Evolutionary conservation across 2,797 vertebrate genomes (phyloP).

Genomic region (Oreortyx pictus): DNA sequence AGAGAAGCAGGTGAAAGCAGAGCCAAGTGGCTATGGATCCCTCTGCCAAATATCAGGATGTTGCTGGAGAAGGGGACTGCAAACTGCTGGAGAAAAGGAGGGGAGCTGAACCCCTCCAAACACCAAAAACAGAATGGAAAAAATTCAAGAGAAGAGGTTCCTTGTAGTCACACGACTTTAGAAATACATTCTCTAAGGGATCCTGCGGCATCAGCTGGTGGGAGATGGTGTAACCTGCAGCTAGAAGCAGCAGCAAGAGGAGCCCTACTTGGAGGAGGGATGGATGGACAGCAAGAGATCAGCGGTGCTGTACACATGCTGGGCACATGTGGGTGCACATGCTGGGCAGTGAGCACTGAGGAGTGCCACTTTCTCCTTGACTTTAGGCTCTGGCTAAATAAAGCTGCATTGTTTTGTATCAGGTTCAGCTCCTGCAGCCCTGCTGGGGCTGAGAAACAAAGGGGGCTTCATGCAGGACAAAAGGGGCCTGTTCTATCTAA

Average conservation of each 20-base stretch:
- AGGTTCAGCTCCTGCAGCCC: constrained; percentile 80
- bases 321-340: too few species aligned
- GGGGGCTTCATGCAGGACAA: constrained; percentile 84
- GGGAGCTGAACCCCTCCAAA: not conserved
- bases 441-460: constrained; percentile 79
- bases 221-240: not conserved
- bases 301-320: too few species aligned
- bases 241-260: not conserved
- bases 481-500: constrained; percentile 84
- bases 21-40: rapidly evolving
- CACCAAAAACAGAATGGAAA: not conserved
- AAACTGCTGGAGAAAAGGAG: rapidly evolving
- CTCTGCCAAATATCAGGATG: not conserved
- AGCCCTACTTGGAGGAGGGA: rapidly evolving
- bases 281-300: not conserved
- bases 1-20: not conserved
- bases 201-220: not conserved
- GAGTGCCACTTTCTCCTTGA: constrained; percentile 30
- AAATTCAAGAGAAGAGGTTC: rapidly evolving
- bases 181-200: not conserved
- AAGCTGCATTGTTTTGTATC: constrained; percentile 82
- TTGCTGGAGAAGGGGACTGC: not conserved
- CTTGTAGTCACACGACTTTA: not conserved
- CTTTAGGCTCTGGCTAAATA: constrained; percentile 74
- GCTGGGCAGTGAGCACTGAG: not conserved